These are phyloP conservation scores for Adelosebastes latens DNA, from an alignment of 2,797 vertebrate species.

Conservation along the genomic window DNA sequence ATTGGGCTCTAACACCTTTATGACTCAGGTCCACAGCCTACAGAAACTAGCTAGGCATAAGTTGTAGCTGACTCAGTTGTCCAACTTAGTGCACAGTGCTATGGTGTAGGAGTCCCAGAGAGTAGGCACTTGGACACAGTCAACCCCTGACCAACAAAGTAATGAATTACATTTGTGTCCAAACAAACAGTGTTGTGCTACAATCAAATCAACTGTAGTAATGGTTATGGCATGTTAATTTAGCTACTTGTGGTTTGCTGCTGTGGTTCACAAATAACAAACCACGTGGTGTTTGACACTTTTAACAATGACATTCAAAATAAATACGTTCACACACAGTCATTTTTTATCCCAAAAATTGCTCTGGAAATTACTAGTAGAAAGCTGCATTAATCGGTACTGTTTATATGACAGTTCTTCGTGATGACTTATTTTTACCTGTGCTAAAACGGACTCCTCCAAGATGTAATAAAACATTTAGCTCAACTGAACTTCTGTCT, in stretches of 20 bases:
- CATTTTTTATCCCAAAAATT: background rate
- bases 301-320: conserved; percentile 12
- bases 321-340: conserved; percentile 38
- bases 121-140: conserved; percentile 77
- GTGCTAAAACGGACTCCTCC: background rate
- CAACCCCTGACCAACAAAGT: conserved; percentile 34
- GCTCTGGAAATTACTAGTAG: conserved; percentile 5
- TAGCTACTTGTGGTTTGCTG: background rate
- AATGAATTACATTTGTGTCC: conserved; percentile 16
- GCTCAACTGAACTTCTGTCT: background rate
- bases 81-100: conserved; percentile 68
- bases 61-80: background rate
- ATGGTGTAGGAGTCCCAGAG: conserved; percentile 67
- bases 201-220: conserved; percentile 1
- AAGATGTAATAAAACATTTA: background rate
- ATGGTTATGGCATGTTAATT: background rate
- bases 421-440: conserved; percentile 1
- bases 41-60: background rate
- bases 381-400: background rate
- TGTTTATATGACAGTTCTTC: background rate
- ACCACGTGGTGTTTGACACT: background rate
- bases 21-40: background rate
- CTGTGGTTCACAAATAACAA: background rate
- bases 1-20: background rate
- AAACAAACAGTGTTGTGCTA: conserved; percentile 10